Conservation (phyloP, 2,113 vertebrate species). For the Channa maculata region DNA sequence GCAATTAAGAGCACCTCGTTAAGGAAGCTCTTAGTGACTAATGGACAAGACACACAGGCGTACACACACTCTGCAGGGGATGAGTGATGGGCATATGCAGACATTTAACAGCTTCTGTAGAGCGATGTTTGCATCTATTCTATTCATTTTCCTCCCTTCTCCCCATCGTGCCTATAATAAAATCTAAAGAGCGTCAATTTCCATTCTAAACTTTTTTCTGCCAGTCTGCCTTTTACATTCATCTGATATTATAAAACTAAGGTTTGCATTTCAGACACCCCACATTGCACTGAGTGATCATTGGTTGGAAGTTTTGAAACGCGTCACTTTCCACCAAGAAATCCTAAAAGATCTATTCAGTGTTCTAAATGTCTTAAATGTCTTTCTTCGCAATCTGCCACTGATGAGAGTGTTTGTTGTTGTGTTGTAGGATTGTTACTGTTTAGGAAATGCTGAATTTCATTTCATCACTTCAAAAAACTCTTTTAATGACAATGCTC, state of each 20-base stretch:
- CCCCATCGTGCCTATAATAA: constrained; percentile 11
- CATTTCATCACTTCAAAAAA: constrained; percentile 21
- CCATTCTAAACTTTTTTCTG: neutral
- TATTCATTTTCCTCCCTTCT: constrained; percentile 5
- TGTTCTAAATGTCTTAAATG: constrained; percentile 1
- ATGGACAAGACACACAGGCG: constrained; percentile 39
- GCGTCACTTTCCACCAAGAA: constrained; percentile 1
- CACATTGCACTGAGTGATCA: neutral
- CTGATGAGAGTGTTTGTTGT: neutral
- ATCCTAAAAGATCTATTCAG: neutral
- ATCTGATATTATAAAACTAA: constrained; percentile 1
- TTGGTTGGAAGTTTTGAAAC: constrained; percentile 7
- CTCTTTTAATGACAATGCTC: neutral
- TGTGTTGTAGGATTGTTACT: neutral
- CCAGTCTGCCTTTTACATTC: neutral
- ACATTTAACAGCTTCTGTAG: constrained; percentile 34
- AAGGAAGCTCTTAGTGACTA: constrained; percentile 57
- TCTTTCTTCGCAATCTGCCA: neutral
- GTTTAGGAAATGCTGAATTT: neutral
- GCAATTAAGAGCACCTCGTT: constrained; percentile 66
- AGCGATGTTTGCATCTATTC: constrained; percentile 38
- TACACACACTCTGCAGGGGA: constrained; percentile 43
- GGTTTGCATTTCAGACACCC: neutral
- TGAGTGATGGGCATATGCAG: constrained; percentile 45
- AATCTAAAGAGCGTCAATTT: constrained; percentile 5